A percentile compares a stretch with the other conserved stretches of the same genome.
Evolutionary conservation across 2,888 invertebrate genomes (phyloP).

Genomic region (Spisula solida): DNA sequence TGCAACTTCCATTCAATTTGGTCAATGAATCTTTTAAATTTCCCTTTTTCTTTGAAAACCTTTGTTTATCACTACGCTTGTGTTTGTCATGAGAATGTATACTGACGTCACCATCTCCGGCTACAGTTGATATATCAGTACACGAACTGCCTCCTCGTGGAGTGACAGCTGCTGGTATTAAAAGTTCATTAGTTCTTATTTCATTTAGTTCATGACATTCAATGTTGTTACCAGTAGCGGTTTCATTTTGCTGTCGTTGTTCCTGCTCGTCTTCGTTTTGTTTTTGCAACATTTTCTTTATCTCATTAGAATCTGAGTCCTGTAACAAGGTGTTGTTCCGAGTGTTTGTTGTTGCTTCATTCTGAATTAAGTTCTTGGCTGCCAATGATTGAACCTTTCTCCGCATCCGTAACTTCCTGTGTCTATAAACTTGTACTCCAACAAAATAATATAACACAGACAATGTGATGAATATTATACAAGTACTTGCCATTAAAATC

Average conservation of each 20-base stretch:
- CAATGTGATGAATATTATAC: slow-evolving; percentile 64
- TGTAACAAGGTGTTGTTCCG: slow-evolving; percentile 47
- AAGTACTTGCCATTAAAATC: slow-evolving; percentile 65
- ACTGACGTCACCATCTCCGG: not conserved
- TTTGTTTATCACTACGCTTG: slow-evolving; percentile 11
- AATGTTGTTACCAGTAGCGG: slow-evolving; percentile 4
- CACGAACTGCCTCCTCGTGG: not conserved
- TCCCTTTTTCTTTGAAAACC: slow-evolving; percentile 35
- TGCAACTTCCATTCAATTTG: slow-evolving; percentile 51
- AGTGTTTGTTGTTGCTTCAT: not conserved
- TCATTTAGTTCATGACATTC: slow-evolving; percentile 29
- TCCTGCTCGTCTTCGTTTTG: not conserved
- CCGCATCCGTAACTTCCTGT: slow-evolving; percentile 46
- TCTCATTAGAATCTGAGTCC: slow-evolving; percentile 43
- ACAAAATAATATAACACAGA: slow-evolving; percentile 71
- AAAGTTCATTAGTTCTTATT: slow-evolving; percentile 12
- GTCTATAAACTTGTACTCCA: slow-evolving; percentile 61
- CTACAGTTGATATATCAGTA: slow-evolving; percentile 8
- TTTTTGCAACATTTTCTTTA: slow-evolving; percentile 11
- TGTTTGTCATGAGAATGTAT: not conserved
- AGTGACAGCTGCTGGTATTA: slow-evolving; percentile 13
- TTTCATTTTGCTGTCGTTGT: not conserved
- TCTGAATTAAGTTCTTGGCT: slow-evolving; percentile 13
- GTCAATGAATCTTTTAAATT: slow-evolving; percentile 46
- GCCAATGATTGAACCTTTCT: slow-evolving; percentile 21